Evolutionary conservation across 2,797 vertebrate genomes (phyloP).

Genomic region (Amniataba percoides): DNA sequence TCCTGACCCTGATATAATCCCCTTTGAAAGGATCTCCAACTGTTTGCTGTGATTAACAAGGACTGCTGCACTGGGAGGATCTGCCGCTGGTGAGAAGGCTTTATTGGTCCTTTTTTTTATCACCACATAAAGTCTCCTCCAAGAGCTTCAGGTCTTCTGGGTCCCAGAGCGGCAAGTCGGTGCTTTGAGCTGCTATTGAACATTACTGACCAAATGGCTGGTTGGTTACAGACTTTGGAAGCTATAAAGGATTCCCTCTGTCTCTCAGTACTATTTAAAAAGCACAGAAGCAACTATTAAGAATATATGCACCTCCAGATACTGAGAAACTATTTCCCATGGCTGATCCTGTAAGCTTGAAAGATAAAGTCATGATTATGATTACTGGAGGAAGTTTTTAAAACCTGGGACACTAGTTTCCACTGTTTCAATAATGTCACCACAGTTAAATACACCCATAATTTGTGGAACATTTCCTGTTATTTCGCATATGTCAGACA

Average conservation of each 20-base stretch:
- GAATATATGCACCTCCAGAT: slow-evolving; percentile 6
- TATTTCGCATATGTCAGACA: not conserved
- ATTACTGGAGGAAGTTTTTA: not conserved
- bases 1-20: slow-evolving; percentile 90
- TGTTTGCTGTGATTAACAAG: slow-evolving; percentile 87
- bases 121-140: slow-evolving; percentile 80
- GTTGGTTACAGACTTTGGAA: slow-evolving; percentile 58
- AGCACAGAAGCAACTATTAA: slow-evolving; percentile 22
- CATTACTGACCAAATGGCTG: slow-evolving; percentile 69
- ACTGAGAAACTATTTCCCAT: not conserved
- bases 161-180: slow-evolving; percentile 68
- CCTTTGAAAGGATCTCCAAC: slow-evolving; percentile 88
- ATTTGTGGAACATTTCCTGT: not conserved
- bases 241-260: slow-evolving; percentile 63
- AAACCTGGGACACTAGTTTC: not conserved
- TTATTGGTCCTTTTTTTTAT: slow-evolving; percentile 82
- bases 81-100: slow-evolving; percentile 74
- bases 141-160: slow-evolving; percentile 72
- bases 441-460: not conserved
- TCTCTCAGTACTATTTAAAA: slow-evolving; percentile 36
- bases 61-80: slow-evolving; percentile 71
- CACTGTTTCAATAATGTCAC: not conserved
- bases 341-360: not conserved
- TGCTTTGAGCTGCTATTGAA: slow-evolving; percentile 74
- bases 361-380: slow-evolving; percentile 4